Percentiles rank a stretch among this genome's conserved stretches.
These are phyloP conservation scores for Gallinago undulata DNA, from an alignment of 2,113 vertebrate genomes.

Conservation along the genomic window DNA sequence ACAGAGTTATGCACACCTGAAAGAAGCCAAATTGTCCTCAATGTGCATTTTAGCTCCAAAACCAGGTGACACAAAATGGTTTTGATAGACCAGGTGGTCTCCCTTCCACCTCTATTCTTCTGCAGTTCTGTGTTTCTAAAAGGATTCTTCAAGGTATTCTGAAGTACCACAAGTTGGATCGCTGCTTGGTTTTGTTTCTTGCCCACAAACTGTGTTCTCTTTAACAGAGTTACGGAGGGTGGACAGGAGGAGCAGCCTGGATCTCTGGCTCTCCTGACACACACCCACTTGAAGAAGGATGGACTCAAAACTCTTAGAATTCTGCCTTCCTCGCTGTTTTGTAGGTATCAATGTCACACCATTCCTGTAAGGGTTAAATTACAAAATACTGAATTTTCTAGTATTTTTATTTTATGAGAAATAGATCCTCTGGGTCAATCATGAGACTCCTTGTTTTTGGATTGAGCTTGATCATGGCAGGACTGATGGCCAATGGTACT, in stretches of 20 bases:
- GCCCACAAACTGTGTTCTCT: not conserved
- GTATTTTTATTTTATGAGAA: not conserved
- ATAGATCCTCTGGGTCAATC: not conserved
- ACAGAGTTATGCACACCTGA: not conserved
- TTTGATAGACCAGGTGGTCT: not conserved
- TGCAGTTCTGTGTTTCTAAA: not conserved
- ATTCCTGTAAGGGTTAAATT: not conserved
- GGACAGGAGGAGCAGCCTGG: not conserved
- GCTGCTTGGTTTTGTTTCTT: not conserved
- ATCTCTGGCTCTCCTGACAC: not conserved
- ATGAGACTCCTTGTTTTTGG: not conserved
- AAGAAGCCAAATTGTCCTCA: not conserved
- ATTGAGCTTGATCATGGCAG: not conserved
- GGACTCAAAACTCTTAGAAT: not conserved
- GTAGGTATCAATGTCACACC: not conserved
- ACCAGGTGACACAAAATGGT: rapidly evolving
- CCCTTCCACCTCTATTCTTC: not conserved
- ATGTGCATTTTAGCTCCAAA: not conserved
- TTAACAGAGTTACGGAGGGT: not conserved
- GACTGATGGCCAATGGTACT: rapidly evolving
- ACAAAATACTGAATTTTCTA: not conserved
- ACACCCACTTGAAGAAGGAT: no score
- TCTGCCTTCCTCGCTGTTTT: not conserved
- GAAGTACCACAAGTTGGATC: not conserved
- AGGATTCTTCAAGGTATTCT: not conserved